Evolutionary conservation across 2,113 vertebrate species (phyloP).

Genomic region (Heteronetta atricapilla): DNA sequence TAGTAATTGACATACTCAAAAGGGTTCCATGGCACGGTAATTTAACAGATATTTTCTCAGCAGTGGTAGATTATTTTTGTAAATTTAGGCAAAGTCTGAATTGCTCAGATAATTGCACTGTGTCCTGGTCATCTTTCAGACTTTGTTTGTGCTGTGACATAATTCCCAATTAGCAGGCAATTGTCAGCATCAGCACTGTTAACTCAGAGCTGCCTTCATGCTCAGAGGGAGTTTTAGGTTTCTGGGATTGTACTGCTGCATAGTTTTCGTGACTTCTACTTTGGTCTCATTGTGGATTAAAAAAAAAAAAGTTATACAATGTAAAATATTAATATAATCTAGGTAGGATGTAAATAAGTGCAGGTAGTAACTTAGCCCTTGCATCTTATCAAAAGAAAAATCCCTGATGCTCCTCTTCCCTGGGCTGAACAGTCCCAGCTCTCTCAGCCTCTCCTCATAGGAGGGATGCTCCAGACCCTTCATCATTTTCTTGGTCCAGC

Average conservation of each 20-base stretch:
- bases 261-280: not conserved
- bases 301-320: not conserved
- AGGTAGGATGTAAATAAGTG: not conserved
- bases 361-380: not conserved
- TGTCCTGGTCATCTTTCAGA: not conserved
- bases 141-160: not conserved
- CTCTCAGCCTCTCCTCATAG: not conserved
- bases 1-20: not conserved
- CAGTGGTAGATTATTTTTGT: not conserved
- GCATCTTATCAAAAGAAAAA: not conserved
- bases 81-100: not conserved
- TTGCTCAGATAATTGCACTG: not conserved
- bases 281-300: not conserved
- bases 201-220: not conserved
- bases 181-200: not conserved
- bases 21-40: conserved; percentile 6
- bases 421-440: not conserved
- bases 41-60: conserved; percentile 13
- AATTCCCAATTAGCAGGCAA: not conserved
- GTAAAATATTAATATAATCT: not conserved
- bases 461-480: not conserved
- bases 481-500: not conserved
- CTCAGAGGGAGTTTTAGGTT: not conserved
- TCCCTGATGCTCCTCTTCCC: not conserved
- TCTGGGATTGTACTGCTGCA: not conserved